Conservation (phyloP, 2,113 vertebrate genomes). For the Podiceps cristatus region DNA sequence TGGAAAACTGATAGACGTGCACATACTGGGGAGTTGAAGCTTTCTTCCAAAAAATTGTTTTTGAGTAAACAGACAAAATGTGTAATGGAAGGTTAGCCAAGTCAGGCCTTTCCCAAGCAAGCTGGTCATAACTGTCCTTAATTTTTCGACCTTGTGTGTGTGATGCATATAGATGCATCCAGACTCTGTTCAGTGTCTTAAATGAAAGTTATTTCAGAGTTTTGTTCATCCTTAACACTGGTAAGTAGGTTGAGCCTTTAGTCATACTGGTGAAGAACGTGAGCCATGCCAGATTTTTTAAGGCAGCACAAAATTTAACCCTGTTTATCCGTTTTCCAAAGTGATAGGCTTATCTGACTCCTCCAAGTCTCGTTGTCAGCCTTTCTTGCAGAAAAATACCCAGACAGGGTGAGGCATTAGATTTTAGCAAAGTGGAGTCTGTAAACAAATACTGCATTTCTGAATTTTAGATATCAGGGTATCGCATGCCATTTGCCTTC, state of each 20-base stretch:
- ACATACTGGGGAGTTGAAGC: neutral
- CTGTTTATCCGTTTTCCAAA: neutral
- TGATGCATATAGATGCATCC: neutral
- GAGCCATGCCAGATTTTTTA: neutral
- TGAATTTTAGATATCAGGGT: neutral
- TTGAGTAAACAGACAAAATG: neutral
- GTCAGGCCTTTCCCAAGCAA: neutral
- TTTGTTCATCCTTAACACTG: neutral
- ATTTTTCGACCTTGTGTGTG: neutral
- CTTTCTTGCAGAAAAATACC: neutral
- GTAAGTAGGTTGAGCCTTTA: neutral
- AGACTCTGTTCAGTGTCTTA: neutral
- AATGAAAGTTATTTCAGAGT: neutral
- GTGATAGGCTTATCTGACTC: neutral
- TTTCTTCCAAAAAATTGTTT: neutral
- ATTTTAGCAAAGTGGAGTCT: neutral
- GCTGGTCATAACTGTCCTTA: neutral
- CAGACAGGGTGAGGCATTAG: neutral
- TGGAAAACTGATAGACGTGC: neutral
- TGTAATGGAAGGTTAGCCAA: neutral
- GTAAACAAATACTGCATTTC: neutral
- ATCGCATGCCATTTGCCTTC: neutral
- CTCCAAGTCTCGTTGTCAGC: neutral
- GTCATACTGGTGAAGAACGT: neutral
- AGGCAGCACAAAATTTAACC: neutral